Percentiles rank a stretch among this genome's conserved stretches.
Conservation (phyloP, 2,888 invertebrate genomes). For the Pristionchus exspectatus region DNA sequence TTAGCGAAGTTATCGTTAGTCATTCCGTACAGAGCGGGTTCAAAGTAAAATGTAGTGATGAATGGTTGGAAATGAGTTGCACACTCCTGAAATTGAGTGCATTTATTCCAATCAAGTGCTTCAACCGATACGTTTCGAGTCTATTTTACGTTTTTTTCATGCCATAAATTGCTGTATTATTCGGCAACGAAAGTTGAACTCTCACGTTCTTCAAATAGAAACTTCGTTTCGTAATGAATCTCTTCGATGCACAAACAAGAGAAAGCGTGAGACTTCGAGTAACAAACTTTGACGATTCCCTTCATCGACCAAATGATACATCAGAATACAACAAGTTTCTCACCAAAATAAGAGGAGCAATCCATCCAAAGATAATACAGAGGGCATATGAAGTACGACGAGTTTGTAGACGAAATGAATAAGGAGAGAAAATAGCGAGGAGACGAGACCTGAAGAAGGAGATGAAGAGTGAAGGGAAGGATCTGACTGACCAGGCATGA, state of each 20-base stretch:
- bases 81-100: constrained; percentile 32
- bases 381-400: not conserved
- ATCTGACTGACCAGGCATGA: not conserved
- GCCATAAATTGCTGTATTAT: not conserved
- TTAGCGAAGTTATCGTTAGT: constrained; percentile 21
- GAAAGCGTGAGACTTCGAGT: not conserved
- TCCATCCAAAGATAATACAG: not conserved
- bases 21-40: constrained; percentile 30
- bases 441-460: constrained; percentile 29
- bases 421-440: constrained; percentile 26
- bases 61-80: constrained; percentile 40
- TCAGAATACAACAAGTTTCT: not conserved
- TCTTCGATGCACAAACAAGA: not conserved
- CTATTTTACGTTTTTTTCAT: not conserved
- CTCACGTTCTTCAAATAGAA: not conserved
- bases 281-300: not conserved
- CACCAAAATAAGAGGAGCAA: constrained; percentile 1
- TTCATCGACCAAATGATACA: not conserved
- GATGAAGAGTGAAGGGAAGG: not conserved
- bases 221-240: not conserved
- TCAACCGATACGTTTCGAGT: not conserved
- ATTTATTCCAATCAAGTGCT: constrained; percentile 1
- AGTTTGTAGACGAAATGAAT: constrained; percentile 11
- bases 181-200: not conserved
- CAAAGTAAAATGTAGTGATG: constrained; percentile 40